A percentile compares a stretch with the other conserved stretches of the same genome.
Evolutionary conservation across 2,888 invertebrate genomes (phyloP).

Genomic region (Oscheius myriophilus): DNA sequence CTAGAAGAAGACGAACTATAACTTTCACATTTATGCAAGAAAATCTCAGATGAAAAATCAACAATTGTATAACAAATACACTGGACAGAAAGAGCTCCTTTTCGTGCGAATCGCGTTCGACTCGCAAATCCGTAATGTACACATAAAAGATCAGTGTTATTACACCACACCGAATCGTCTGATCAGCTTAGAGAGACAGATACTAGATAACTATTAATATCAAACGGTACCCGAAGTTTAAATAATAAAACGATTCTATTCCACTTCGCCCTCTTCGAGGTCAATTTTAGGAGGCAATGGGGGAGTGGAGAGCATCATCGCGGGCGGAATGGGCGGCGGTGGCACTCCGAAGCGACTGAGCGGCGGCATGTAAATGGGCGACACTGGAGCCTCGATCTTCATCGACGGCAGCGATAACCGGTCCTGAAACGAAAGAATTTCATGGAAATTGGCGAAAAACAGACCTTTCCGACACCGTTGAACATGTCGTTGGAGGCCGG

Average conservation of each 20-base stretch:
- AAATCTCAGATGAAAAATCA: neutral
- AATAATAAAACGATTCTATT: conserved; percentile 4
- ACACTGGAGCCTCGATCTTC: conserved; percentile 1
- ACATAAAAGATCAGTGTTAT: neutral
- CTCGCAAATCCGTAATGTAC: too few species aligned
- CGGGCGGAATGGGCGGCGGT: conserved; percentile 21
- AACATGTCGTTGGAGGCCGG: conserved; percentile 17
- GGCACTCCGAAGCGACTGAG: neutral
- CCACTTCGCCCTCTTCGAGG: conserved; percentile 31
- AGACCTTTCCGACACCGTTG: conserved; percentile 26
- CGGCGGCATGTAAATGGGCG: conserved; percentile 6
- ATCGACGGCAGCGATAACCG: neutral
- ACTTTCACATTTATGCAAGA: neutral
- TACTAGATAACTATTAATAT: neutral
- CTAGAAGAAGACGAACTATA: too few species aligned
- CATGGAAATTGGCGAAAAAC: neutral
- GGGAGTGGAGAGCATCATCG: neutral
- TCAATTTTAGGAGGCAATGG: conserved; percentile 13
- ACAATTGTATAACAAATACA: conserved; percentile 4
- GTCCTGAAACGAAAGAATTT: conserved; percentile 7
- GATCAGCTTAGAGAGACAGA: too few species aligned
- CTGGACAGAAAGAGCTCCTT: neutral
- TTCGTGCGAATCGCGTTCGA: too few species aligned
- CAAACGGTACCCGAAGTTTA: neutral
- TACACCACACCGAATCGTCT: neutral